Percentiles rank a stretch among this genome's conserved stretches.
Conservation (phyloP, 1,140 invertebrate genomes). For the Eulimnadia texana region DNA sequence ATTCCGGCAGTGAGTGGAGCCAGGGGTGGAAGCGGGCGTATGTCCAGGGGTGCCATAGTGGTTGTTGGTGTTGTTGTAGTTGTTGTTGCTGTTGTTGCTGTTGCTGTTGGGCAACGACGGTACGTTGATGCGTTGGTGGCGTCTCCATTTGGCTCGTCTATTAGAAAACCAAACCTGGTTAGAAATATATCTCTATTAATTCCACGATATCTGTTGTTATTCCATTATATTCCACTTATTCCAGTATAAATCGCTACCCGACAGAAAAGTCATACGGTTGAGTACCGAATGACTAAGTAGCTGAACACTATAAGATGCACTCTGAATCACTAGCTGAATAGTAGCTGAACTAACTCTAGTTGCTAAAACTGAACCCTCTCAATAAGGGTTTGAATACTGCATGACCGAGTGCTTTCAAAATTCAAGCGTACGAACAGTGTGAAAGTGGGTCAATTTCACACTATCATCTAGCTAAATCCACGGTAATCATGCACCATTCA, state of each 20-base stretch:
- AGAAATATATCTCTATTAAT: constrained; percentile 13
- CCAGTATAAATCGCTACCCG: no score
- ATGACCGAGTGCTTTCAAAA: no score
- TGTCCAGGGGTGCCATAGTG: not conserved
- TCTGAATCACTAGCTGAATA: not conserved
- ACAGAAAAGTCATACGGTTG: no score
- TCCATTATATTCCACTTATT: not conserved
- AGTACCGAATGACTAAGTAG: no score
- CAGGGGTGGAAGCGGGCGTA: not conserved
- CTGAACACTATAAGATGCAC: no score
- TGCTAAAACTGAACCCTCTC: no score
- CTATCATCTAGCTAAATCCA: no score
- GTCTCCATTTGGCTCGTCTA: constrained; percentile 49
- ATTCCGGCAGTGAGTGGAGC: not conserved
- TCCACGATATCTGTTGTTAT: not conserved
- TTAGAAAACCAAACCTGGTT: constrained; percentile 50
- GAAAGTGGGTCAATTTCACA: no score
- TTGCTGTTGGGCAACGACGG: not conserved
- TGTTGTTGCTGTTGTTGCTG: not conserved
- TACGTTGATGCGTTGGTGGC: constrained; percentile 34
- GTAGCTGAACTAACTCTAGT: no score
- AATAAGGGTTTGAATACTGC: no score
- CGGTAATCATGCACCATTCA: no score
- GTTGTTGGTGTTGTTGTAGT: not conserved
- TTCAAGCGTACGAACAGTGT: no score